Base-by-base conservation (phyloP, 2,113 vertebrate species). In the Megalops atlanticus region DNA sequence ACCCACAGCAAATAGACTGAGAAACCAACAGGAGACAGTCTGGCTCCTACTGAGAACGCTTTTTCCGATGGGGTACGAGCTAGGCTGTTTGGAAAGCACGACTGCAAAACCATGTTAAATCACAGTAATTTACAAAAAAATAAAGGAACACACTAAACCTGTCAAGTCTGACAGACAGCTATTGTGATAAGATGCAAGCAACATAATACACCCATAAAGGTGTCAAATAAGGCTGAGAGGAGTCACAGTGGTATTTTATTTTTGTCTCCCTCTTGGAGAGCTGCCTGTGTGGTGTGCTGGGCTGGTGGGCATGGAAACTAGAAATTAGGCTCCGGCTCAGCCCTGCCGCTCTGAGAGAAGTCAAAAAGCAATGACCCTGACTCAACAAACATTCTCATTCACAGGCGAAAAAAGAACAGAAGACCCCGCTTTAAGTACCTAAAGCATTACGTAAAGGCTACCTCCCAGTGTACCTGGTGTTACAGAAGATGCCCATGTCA, bases 171-270 rank as follows among this genome's bases (percentile, higher is more conserved):
- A n/a, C 41, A 16, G 70, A 58, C 69, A 80, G 18, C 73, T 27
- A 72, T 31, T 39, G 45, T 73, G 24, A 52, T 74, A 43, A 31
- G 21, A 31, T 40, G 12, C 14, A 43, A 45, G 24, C 18, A 80
- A 39, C 21, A 71, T 73, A 35, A 73, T 80, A 36, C 39, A 33
- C n/a, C 33, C 27, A 73, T 35, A 54, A 73, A 24, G 27, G 35
- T 41, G 43, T 69, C 69, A 80, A 52, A 80, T 39, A 40, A 39
- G 40, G 64, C 64, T 31, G 47, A 80, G 47, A 80, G 36, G 69
- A 38, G 33, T 27, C 73, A 49, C 33, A 35, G 21, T 18, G 77
- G n/a, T 38, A n/a, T 70, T 73, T 80, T 73, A 11, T n/a, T n/a
- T n/a, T n/a, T 64, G 58, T 64, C 73, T 33, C 43, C 12, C 24